phyloP scores from a whole-genome alignment of 1,140 invertebrate species.

The Euglossa dilemma region DNA sequence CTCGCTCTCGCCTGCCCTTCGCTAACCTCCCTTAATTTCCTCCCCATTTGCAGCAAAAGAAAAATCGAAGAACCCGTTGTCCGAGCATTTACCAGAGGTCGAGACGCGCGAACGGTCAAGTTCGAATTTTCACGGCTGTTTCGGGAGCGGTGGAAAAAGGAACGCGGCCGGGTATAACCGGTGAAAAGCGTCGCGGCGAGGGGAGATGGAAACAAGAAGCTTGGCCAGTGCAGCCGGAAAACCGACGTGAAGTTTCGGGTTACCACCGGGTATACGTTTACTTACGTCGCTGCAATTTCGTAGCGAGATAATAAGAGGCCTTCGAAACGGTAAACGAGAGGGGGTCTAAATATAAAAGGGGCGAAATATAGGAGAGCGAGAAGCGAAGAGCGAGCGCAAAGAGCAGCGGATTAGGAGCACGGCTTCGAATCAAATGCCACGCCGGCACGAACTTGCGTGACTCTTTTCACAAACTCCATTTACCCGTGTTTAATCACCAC shows the following conservation, averaged over 20 bases:
- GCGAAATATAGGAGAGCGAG: neutral
- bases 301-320: neutral
- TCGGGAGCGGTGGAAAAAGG: neutral
- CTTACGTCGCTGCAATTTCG: constrained; percentile 8
- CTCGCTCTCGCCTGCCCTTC: neutral
- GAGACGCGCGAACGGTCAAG: neutral
- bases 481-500: neutral
- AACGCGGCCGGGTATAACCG: neutral
- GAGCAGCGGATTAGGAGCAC: neutral
- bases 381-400: neutral
- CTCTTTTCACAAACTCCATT: neutral
- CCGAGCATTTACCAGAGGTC: too few species aligned
- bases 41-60: too few species aligned
- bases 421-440: neutral
- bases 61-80: too few species aligned
- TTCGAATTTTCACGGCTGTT: neutral
- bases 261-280: neutral
- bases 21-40: neutral
- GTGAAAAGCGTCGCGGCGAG: neutral
- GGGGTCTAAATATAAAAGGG: neutral
- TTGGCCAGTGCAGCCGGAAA: neutral
- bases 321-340: neutral
- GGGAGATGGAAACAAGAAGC: neutral
- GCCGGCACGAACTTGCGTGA: neutral
- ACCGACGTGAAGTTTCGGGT: constrained; percentile 7